Evolutionary conservation across 1,140 invertebrate species (phyloP).

Genomic region (Drosophila lacertosa): DNA sequence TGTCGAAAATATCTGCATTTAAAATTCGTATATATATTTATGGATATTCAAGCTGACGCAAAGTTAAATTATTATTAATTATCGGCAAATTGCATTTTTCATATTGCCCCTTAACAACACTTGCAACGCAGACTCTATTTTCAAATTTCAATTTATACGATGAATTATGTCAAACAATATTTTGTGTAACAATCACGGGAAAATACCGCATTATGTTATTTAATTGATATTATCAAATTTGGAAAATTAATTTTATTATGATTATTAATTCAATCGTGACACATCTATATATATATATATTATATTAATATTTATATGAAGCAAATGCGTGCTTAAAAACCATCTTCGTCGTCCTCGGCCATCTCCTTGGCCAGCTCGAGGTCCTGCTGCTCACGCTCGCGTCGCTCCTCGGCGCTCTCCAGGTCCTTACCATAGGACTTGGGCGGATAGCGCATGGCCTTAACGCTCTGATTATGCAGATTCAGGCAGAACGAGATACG

Average conservation of each 20-base stretch:
- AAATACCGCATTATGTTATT: background rate
- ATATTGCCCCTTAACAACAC: background rate
- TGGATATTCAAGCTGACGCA: background rate
- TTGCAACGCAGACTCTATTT: slow-evolving; percentile 1
- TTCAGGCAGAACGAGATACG: slow-evolving; percentile 99
- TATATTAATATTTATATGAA: slow-evolving; percentile 18
- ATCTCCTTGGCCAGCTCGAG: slow-evolving; percentile 99
- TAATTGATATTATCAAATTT: background rate
- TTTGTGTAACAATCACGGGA: background rate
- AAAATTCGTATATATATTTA: background rate
- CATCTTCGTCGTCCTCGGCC: slow-evolving; percentile 99
- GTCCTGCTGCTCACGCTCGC: slow-evolving; percentile 98
- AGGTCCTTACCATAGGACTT: slow-evolving; percentile 99
- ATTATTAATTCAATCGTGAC: slow-evolving; percentile 13
- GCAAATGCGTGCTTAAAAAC: slow-evolving; percentile 85
- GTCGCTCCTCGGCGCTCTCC: slow-evolving; percentile 97
- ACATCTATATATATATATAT: slow-evolving; percentile 35
- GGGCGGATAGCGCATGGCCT: slow-evolving; percentile 99
- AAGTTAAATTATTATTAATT: background rate
- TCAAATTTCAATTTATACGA: background rate
- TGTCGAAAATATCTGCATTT: background rate
- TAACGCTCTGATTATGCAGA: slow-evolving; percentile 98
- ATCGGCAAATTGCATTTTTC: background rate
- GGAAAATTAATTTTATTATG: slow-evolving; percentile 39
- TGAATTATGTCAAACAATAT: too few relatives aligned